Evolutionary conservation across 2,113 vertebrate species (phyloP).

Genomic region (Crotalus tigris): DNA sequence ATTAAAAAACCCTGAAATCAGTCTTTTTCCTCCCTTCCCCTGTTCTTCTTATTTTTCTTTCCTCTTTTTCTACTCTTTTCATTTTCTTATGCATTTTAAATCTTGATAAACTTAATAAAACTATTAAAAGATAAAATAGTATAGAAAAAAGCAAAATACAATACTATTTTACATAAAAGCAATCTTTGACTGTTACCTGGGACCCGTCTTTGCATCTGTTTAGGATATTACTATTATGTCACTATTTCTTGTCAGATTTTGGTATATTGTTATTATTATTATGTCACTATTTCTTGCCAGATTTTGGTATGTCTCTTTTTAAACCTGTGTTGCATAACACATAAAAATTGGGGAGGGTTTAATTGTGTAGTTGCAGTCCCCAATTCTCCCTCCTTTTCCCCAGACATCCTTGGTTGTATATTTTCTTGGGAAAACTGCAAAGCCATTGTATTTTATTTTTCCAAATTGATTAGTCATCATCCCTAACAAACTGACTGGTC

Average conservation of each 20-base stretch:
- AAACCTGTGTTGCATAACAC: neutral
- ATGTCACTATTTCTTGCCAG: neutral
- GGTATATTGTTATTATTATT: neutral
- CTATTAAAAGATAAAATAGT: too few species aligned
- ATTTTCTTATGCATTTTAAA: too few species aligned
- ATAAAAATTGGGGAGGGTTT: neutral
- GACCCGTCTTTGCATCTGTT: neutral
- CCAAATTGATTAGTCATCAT: neutral
- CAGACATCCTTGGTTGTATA: neutral
- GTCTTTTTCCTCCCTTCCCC: too few species aligned
- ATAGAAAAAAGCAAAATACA: neutral
- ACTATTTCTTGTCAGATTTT: neutral
- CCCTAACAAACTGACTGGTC: neutral
- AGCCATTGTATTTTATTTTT: neutral
- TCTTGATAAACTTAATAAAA: too few species aligned
- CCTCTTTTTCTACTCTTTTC: too few species aligned
- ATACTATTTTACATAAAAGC: neutral
- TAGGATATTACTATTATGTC: neutral
- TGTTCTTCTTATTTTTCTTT: too few species aligned
- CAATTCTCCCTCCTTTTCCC: neutral
- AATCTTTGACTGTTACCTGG: neutral
- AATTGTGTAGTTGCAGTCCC: neutral
- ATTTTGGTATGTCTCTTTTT: neutral
- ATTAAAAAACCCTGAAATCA: too few species aligned
- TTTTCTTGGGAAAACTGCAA: neutral